Evolutionary conservation across 2,113 vertebrate genomes (phyloP), one percentile per base, ranked within the genome.

Genomic region (Camelus dromedarius): DNA sequence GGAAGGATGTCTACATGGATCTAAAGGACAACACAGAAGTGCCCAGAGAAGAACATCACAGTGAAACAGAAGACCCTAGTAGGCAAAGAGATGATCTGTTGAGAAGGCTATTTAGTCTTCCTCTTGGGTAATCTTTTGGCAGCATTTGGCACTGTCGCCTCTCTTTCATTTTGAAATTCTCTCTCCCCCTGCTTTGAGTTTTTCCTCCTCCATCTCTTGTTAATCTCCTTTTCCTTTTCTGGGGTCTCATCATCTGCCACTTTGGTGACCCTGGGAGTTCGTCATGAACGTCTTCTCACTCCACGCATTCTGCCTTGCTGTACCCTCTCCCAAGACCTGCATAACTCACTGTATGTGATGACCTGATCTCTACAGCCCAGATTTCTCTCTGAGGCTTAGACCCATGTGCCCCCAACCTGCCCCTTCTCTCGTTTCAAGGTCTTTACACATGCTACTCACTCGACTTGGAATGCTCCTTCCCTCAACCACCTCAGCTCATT

Each of bases 311-410:
- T 52, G 32, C 32, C 38, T 89, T 82, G 80, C 32, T 58, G 46
- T 46, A 22, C 18, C 26, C 20, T 90, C 58, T 80, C 32, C 30
- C 12, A 3, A 42, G 38, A 26, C 66, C 84, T 76, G 30, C 52
- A 75, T 19, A 72, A 50, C 62, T 80, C 54, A 3, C 60, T 83
- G 0, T 38, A 11, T 76, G 67, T 35, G 15, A 26, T 81, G 62
- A 84, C 73, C 50, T n/a, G 75, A 64, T 93, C 48, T 28, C 94
- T 89, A 30, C 56, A 80, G 30, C 56, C 64, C 89, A 54, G 66
- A 24, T 77, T 95, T 90, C 56, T 86, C 69, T 76, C 54, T 46
- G 56, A 62, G 64, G 62, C 48, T 91, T 48, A 91, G 50, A 83
- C 22, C 28, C 54, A 12, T 48, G 5, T 82, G 7, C 11, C 70